Evolutionary conservation across 2,888 invertebrate species (phyloP).

Genomic region (Caenorhabditis afra): DNA sequence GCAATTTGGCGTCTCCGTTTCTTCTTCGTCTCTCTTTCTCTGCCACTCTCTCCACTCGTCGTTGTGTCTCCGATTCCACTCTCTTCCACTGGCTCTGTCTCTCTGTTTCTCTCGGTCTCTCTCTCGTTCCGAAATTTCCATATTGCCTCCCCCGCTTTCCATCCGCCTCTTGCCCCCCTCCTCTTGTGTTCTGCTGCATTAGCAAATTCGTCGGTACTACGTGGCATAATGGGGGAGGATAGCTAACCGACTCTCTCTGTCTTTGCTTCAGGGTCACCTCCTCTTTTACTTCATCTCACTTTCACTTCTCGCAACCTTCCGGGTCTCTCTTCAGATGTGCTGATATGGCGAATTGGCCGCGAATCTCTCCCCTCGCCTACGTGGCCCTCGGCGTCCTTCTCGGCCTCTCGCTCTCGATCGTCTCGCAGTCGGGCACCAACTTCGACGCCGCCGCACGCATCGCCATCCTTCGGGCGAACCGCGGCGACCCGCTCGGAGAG

Average conservation of each 20-base stretch:
- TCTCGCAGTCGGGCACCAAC: constrained; percentile 66
- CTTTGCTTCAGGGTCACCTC: constrained; percentile 74
- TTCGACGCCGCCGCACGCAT: constrained; percentile 55
- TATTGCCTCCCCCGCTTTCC: constrained; percentile 7
- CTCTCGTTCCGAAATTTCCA: constrained; percentile 38
- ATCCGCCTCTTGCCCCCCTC: no score
- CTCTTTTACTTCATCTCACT: constrained; percentile 84
- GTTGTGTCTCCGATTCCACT: constrained; percentile 14
- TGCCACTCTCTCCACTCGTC: constrained; percentile 31
- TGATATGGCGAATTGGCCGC: constrained; percentile 68
- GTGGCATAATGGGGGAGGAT: constrained; percentile 19
- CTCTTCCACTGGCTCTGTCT: constrained; percentile 19
- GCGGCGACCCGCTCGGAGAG: constrained; percentile 44
- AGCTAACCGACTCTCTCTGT: not conserved
- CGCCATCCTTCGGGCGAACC: constrained; percentile 45
- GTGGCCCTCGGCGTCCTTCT: constrained; percentile 75
- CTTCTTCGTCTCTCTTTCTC: constrained; percentile 26
- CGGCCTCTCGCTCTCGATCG: constrained; percentile 72
- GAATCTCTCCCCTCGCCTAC: constrained; percentile 69
- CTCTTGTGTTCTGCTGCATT: no score
- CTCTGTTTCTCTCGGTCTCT: constrained; percentile 27
- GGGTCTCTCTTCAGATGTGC: constrained; percentile 47
- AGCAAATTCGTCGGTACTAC: not conserved
- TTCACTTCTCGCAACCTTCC: constrained; percentile 83
- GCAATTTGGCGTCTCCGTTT: not conserved